A percentile compares a stretch with the other conserved stretches of the same genome.
These are phyloP conservation scores for Thymelicus acteon DNA, from an alignment of 2,888 invertebrate species.

Conservation along the genomic window DNA sequence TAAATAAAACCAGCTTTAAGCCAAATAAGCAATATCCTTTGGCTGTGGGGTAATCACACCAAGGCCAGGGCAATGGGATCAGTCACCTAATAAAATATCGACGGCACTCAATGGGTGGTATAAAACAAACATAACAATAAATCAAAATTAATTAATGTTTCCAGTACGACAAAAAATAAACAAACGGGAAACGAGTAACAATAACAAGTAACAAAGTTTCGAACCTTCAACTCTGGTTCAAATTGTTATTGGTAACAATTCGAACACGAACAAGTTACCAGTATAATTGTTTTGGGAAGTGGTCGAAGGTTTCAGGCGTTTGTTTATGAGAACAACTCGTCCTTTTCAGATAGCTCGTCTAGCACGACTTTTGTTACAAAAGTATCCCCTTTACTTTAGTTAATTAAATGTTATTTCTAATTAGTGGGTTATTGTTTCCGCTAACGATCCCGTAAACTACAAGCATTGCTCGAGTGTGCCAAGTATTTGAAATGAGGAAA, in stretches of 20 bases:
- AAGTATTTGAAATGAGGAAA: not conserved
- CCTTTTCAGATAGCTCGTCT: conserved; percentile 7
- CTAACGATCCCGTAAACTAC: not conserved
- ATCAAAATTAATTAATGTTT: conserved; percentile 3
- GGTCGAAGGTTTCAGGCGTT: conserved; percentile 4
- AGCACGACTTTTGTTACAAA: conserved; percentile 12
- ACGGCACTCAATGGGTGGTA: not conserved
- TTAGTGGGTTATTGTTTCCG: conserved; percentile 19
- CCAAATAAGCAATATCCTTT: no score
- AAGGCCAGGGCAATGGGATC: no score
- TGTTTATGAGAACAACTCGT: conserved; percentile 17
- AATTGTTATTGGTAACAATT: conserved; percentile 26
- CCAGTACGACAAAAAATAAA: conserved; percentile 7
- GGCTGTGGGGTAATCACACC: no score
- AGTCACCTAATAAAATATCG: no score
- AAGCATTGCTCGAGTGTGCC: not conserved
- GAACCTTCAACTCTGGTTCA: conserved; percentile 19
- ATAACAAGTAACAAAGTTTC: conserved; percentile 18
- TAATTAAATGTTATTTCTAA: conserved; percentile 24
- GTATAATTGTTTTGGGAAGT: conserved; percentile 28
- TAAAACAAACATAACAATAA: not conserved
- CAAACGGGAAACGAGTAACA: conserved; percentile 7
- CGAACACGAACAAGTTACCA: conserved; percentile 20
- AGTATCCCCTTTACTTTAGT: conserved; percentile 1
- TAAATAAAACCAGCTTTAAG: no score